Evolutionary conservation across 2,888 invertebrate species (phyloP), one percentile per base, ranked within the genome.

Genomic region (Tridacna gigas): DNA sequence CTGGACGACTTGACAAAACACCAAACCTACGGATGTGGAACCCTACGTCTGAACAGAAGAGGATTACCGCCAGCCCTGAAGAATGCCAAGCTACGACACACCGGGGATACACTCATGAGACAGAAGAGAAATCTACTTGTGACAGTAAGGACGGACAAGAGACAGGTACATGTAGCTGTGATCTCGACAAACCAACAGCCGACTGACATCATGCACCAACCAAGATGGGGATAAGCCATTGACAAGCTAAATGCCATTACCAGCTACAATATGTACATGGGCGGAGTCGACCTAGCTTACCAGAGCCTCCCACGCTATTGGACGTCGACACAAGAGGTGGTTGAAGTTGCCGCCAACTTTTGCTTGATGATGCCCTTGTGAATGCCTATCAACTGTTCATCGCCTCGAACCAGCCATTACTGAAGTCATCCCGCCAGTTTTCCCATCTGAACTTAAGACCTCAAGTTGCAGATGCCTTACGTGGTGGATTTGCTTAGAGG

Each of bases 251-350:
- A 69, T 66, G 81, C 79, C 1, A 47, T 45, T 13, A 22, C 69
- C 28, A 66, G 80, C 7, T 61, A 61, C 78, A 37, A 37, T 7
- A 37, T 4, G 7, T 37, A 37, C 37, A 37, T 37, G 37, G 37
- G 37, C 2, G 37, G 86, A 28, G 83, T 83, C 11, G 86, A 86
- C 61, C 80, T 79, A 26, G 79, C 86, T 11, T 83, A 86, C 69
- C 77, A 80, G 82, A 47, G 75, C 76, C 25, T 45, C 63, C 28
- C 80, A 83, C 61, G 56, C 48, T 18, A 51, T 74, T 9, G 67
- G 51, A 20, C 66, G 71, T 22, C 77, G 80, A 77, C 18, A n/a
- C 0, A 28, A 61, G 37, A 82, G 77, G 69, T 82, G 78, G 77
- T 82, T 77, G 65, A 65, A 25, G 25, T 65, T 18, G 9, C 12